Evolutionary conservation across 2,797 vertebrate genomes (phyloP).

Genomic region (Coluber constrictor): DNA sequence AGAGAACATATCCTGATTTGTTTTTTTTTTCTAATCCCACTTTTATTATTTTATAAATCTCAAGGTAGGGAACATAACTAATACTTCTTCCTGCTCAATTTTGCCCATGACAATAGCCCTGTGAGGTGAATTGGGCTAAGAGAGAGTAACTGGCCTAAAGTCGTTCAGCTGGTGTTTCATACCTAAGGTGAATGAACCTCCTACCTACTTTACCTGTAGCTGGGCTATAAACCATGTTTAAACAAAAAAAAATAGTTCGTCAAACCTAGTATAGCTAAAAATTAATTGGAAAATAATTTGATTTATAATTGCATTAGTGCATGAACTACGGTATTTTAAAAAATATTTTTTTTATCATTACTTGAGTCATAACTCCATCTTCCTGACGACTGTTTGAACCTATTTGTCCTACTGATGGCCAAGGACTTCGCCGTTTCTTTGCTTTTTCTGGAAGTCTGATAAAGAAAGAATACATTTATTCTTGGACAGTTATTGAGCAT

Average conservation of each 20-base stretch:
- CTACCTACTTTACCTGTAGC: neutral
- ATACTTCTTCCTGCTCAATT: neutral
- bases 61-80: neutral
- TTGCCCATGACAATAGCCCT: neutral
- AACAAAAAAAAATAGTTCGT: neutral
- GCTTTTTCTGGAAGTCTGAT: constrained; percentile 62
- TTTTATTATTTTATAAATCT: neutral
- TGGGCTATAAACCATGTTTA: neutral
- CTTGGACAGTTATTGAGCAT: neutral
- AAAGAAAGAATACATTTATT: constrained; percentile 34
- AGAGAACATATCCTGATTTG: neutral
- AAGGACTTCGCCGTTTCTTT: constrained; percentile 61
- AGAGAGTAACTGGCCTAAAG: neutral
- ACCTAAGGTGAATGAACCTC: neutral
- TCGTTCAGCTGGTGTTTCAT: neutral
- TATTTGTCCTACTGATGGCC: constrained; percentile 52
- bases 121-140: neutral
- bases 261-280: neutral
- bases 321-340: constrained; percentile 22
- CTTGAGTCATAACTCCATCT: constrained; percentile 51
- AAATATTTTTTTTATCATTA: constrained; percentile 49
- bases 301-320: neutral
- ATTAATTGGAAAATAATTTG: neutral
- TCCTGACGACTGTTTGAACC: constrained; percentile 50
- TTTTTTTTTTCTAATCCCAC: neutral